phyloP scores from a whole-genome alignment of 2,113 vertebrate species.

The Scomber japonicus region DNA sequence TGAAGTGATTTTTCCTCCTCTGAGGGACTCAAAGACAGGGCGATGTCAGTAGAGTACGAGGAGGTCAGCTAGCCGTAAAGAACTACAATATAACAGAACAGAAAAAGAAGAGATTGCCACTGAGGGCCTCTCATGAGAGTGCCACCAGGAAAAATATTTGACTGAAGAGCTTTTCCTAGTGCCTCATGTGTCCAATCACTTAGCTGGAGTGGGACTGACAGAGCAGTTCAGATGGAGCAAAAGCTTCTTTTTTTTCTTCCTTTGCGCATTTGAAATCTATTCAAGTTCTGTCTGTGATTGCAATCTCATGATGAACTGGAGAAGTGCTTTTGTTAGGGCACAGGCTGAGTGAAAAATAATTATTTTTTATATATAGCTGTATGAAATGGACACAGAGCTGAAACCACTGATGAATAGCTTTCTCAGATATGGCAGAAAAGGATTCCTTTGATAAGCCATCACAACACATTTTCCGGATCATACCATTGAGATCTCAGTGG shows the following conservation, averaged over 20 bases:
- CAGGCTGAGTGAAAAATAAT: slow-evolving; percentile 6
- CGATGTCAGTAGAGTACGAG: slow-evolving; percentile 23
- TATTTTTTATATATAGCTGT: neutral
- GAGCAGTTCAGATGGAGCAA: neutral
- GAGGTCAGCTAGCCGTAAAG: slow-evolving; percentile 4
- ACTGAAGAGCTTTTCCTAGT: slow-evolving; percentile 1
- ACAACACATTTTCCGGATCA: neutral
- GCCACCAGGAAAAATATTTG: slow-evolving; percentile 29
- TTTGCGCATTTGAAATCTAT: slow-evolving; percentile 30
- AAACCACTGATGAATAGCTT: neutral
- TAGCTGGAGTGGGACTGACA: slow-evolving; percentile 32
- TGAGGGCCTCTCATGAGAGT: slow-evolving; percentile 1
- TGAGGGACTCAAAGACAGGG: slow-evolving; percentile 14
- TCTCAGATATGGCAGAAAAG: neutral
- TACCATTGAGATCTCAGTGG: neutral
- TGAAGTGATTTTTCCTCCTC: slow-evolving; percentile 43
- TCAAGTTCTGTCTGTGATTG: slow-evolving; percentile 26
- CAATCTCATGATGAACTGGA: slow-evolving; percentile 20
- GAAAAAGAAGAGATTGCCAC: slow-evolving; percentile 7
- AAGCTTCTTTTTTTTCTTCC: neutral
- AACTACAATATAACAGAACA: neutral
- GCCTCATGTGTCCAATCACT: slow-evolving; percentile 36
- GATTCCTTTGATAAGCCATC: neutral
- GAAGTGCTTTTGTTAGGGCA: slow-evolving; percentile 13
- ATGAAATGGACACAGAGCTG: neutral